phyloP scores from a whole-genome alignment of 2,888 invertebrate genomes.

The Chelonus formosanus region DNA sequence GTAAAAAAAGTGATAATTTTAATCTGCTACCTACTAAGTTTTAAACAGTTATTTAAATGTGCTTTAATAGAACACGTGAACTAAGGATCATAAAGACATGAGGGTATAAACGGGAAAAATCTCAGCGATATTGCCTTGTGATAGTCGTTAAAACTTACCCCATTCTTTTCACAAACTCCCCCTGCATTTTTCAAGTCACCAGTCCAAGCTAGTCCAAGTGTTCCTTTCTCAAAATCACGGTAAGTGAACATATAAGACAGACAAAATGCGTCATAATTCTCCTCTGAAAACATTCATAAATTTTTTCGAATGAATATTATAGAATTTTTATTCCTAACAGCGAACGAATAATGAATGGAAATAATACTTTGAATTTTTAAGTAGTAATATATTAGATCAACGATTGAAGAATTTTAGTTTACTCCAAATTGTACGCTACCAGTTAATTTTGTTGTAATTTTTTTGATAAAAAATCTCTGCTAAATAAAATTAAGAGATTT shows the following conservation, averaged over 20 bases:
- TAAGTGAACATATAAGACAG: slow-evolving; percentile 98
- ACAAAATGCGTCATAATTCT: slow-evolving; percentile 96
- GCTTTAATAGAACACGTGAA: slow-evolving; percentile 1
- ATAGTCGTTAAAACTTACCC: slow-evolving; percentile 70
- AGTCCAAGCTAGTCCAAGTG: slow-evolving; percentile 96
- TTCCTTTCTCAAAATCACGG: slow-evolving; percentile 92
- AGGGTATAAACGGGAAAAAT: not conserved
- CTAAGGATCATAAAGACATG: slow-evolving; percentile 2
- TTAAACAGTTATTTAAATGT: slow-evolving; percentile 4
- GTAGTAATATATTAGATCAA: too few relatives aligned
- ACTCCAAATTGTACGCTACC: too few relatives aligned
- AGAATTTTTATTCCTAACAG: too few relatives aligned
- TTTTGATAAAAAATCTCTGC: too few relatives aligned
- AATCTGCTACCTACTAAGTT: too few relatives aligned
- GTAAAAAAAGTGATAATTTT: too few relatives aligned
- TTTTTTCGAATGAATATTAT: too few relatives aligned
- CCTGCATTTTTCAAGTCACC: slow-evolving; percentile 93
- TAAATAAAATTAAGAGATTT: too few relatives aligned
- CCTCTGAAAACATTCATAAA: slow-evolving; percentile 72
- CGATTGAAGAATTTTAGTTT: too few relatives aligned
- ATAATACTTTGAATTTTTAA: too few relatives aligned
- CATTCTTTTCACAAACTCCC: slow-evolving; percentile 96
- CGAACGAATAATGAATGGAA: too few relatives aligned
- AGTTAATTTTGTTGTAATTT: too few relatives aligned
- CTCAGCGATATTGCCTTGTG: not conserved